Conservation (phyloP, 2,888 invertebrate genomes). For the Drosophila emarginata region DNA sequence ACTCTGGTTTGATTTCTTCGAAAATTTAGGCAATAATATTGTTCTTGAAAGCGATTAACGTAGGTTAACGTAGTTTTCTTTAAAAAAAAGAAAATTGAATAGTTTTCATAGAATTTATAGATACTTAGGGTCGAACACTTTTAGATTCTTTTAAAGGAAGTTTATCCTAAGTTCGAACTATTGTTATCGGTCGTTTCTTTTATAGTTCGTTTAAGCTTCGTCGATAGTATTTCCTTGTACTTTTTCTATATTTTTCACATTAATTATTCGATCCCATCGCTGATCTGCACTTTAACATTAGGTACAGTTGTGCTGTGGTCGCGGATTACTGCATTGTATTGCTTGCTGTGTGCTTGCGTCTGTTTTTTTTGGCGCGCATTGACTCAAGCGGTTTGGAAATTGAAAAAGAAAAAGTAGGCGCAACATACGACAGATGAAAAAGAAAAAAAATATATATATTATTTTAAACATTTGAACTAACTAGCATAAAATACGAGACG, state of each 20-base stretch:
- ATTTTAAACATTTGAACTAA: constrained; percentile 27
- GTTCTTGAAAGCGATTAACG: too few species aligned
- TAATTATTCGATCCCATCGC: constrained; percentile 17
- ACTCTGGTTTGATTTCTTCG: too few species aligned
- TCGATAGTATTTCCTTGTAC: too few species aligned
- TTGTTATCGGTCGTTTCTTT: too few species aligned
- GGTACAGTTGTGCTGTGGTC: constrained; percentile 50
- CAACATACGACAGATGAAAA: constrained; percentile 44
- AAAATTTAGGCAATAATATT: too few species aligned
- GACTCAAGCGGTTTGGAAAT: constrained; percentile 68
- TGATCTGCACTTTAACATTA: constrained; percentile 41
- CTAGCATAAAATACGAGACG: constrained; percentile 35
- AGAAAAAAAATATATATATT: neutral
- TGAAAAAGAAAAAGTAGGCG: constrained; percentile 59
- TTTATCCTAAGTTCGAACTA: too few species aligned
- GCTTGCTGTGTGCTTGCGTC: constrained; percentile 48
- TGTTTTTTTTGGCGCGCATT: constrained; percentile 52
- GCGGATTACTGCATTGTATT: constrained; percentile 50
- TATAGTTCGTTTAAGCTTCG: too few species aligned
- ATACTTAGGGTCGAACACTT: too few species aligned
- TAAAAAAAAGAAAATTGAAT: too few species aligned
- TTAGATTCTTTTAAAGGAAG: too few species aligned
- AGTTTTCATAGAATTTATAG: too few species aligned
- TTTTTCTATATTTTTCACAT: neutral
- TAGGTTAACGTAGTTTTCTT: too few species aligned